Conservation (phyloP, 2,797 vertebrate species). For the Helicolenus hilgendorfi region DNA sequence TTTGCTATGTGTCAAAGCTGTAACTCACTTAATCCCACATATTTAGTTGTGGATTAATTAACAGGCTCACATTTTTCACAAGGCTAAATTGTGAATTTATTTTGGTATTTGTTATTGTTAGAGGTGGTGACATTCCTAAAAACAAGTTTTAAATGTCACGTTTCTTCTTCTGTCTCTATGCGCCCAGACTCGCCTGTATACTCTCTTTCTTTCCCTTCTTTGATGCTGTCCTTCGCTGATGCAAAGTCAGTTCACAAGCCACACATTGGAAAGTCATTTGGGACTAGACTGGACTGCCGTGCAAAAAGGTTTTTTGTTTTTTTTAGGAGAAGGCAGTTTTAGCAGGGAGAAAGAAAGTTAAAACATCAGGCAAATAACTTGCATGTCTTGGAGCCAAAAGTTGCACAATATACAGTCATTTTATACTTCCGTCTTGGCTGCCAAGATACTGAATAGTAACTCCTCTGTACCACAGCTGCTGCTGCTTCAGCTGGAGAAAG, state of each 20-base stretch:
- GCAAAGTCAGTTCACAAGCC: too few species aligned
- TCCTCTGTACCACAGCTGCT: not conserved
- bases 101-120: not conserved
- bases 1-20: too few species aligned
- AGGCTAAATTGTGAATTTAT: not conserved
- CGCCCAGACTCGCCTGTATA: not conserved
- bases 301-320: not conserved
- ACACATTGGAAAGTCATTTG: not conserved
- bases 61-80: not conserved
- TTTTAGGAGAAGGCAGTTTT: not conserved
- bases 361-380: not conserved
- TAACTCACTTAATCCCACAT: not conserved
- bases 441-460: not conserved
- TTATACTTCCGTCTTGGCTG: not conserved
- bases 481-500: not conserved
- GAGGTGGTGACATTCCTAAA: not conserved
- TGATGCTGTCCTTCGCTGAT: not conserved
- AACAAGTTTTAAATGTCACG: not conserved
- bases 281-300: not conserved
- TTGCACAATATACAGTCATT: not conserved
- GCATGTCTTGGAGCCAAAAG: not conserved
- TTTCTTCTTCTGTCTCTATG: not conserved
- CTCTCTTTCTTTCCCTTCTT: not conserved
- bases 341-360: not conserved
- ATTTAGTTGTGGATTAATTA: not conserved